Conservation (phyloP, 2,113 vertebrate species). For the Paratilapia polleni region DNA sequence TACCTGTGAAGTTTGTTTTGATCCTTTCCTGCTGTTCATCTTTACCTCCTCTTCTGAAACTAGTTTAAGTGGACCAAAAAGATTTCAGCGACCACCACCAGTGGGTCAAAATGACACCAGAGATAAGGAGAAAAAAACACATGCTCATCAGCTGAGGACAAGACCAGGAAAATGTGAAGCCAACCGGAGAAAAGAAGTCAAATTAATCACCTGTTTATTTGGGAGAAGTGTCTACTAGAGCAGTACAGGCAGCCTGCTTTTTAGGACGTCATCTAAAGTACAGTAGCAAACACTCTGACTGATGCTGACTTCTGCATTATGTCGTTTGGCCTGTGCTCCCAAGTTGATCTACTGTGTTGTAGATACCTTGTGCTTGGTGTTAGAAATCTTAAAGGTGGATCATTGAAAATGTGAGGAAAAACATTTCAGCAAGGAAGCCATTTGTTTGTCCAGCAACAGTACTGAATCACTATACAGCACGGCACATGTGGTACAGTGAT, state of each 20-base stretch:
- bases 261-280: background rate
- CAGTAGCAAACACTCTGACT: background rate
- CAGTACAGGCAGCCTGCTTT: background rate
- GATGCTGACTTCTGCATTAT: background rate
- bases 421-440: slow-evolving; percentile 26
- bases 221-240: background rate
- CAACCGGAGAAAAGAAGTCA: slow-evolving; percentile 10
- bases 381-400: background rate
- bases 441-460: slow-evolving; percentile 40
- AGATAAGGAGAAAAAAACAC: background rate
- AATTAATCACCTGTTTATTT: slow-evolving; percentile 29
- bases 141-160: background rate
- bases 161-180: background rate
- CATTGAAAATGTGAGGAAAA: background rate
- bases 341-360: background rate
- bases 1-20: background rate
- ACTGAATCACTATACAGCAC: slow-evolving; percentile 13
- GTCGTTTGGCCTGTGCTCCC: background rate
- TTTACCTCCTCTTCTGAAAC: background rate
- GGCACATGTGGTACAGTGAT: background rate
- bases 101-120: background rate
- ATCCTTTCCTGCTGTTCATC: background rate
- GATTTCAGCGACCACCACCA: background rate
- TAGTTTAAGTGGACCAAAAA: slow-evolving; percentile 1
- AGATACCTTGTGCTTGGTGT: background rate